A percentile compares a stretch with the other conserved stretches of the same genome.
Evolutionary conservation across 2,797 vertebrate genomes (phyloP).

Genomic region (Falco naumanni): DNA sequence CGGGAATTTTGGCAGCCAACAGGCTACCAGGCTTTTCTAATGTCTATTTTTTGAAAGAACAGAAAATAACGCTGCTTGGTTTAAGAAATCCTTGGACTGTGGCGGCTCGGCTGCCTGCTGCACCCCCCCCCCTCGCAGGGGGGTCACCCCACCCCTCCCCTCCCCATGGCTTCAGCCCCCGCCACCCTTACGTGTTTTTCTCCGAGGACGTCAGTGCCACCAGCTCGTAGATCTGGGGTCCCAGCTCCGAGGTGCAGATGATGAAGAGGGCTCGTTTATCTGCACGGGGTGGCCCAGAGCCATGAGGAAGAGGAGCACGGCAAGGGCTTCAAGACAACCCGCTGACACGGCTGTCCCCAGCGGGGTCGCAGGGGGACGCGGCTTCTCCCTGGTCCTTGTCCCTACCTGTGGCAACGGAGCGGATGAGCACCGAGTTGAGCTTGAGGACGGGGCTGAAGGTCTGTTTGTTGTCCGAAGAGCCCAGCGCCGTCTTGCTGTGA

Average conservation of each 20-base stretch:
- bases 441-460: slow-evolving; percentile 81
- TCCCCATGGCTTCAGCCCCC: background rate
- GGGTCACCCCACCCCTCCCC: background rate
- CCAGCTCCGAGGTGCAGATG: slow-evolving; percentile 91
- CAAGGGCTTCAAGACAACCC: rapidly evolving
- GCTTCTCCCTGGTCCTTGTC: too few species aligned
- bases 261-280: slow-evolving; percentile 93
- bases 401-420: slow-evolving; percentile 80
- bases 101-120: background rate
- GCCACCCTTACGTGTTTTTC: slow-evolving; percentile 83
- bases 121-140: background rate
- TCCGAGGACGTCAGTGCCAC: slow-evolving; percentile 87
- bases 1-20: background rate
- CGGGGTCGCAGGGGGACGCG: background rate
- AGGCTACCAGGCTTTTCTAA: background rate
- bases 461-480: slow-evolving; percentile 76
- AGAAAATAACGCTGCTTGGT: rapidly evolving
- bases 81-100: background rate
- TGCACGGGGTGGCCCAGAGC: slow-evolving; percentile 4
- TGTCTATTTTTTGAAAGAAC: background rate
- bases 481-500: slow-evolving; percentile 80
- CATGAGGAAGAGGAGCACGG: background rate
- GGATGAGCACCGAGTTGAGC: slow-evolving; percentile 78
- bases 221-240: slow-evolving; percentile 94
- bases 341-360: background rate